These are phyloP conservation scores for Scleropages formosus DNA, from an alignment of 2,797 vertebrate species.

Conservation along the genomic window DNA sequence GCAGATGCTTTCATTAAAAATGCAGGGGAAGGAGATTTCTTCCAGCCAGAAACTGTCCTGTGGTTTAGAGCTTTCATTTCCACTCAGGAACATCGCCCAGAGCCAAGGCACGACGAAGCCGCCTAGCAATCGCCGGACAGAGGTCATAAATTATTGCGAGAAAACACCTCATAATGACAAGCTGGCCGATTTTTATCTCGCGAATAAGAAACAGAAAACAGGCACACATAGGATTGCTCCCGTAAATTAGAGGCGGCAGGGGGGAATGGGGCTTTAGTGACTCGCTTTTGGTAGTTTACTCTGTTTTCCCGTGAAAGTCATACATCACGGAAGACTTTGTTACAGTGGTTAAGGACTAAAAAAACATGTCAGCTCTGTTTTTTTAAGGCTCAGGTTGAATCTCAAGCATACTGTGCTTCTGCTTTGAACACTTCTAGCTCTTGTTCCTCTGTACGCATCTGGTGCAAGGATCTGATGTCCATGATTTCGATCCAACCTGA, in stretches of 20 bases:
- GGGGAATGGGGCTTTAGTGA: too few species aligned
- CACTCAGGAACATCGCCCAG: slow-evolving; percentile 48
- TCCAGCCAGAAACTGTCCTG: slow-evolving; percentile 68
- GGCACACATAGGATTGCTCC: not conserved
- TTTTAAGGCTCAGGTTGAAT: not conserved
- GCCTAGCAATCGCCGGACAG: slow-evolving; percentile 49
- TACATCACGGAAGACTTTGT: not conserved
- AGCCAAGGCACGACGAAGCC: slow-evolving; percentile 59
- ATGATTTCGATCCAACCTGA: too few species aligned
- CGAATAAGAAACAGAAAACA: not conserved
- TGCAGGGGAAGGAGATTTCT: slow-evolving; percentile 67
- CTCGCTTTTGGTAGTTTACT: not conserved
- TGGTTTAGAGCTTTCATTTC: slow-evolving; percentile 68
- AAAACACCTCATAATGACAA: slow-evolving; percentile 42
- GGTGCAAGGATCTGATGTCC: not conserved
- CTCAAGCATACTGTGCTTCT: not conserved
- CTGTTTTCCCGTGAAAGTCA: not conserved
- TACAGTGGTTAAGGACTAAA: not conserved
- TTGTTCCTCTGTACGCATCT: not conserved
- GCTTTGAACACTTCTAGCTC: not conserved
- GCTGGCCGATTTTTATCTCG: slow-evolving; percentile 24
- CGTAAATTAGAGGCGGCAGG: not conserved
- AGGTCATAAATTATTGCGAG: slow-evolving; percentile 59
- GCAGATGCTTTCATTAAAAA: slow-evolving; percentile 82
- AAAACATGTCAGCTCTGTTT: not conserved